Percentiles rank a stretch among this genome's conserved stretches.
Conservation (phyloP, 2,113 vertebrate species). For the Crotalus horridus region DNA sequence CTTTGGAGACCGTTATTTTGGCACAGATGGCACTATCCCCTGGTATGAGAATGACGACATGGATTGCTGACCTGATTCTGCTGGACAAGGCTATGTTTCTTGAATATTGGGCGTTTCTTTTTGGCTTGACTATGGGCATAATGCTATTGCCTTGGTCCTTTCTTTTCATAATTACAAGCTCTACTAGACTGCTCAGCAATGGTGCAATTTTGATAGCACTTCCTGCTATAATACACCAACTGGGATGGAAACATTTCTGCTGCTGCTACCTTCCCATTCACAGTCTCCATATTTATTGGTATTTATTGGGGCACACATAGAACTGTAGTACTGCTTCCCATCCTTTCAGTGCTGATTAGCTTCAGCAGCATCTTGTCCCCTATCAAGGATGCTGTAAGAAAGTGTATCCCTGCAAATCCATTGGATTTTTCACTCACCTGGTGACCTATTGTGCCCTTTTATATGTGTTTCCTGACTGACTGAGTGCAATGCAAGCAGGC, state of each 20-base stretch:
- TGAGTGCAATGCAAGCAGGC: neutral
- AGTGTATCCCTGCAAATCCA: neutral
- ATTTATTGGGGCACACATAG: neutral
- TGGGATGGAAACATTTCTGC: neutral
- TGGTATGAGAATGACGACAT: conserved; percentile 77
- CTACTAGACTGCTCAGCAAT: too few species aligned
- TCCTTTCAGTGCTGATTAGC: neutral
- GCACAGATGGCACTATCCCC: conserved; percentile 80
- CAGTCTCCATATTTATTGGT: neutral
- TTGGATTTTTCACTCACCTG: neutral
- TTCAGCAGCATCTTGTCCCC: neutral
- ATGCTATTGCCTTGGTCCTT: neutral
- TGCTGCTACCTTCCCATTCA: neutral
- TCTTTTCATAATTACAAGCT: neutral
- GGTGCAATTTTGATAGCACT: neutral
- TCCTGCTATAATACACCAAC: neutral
- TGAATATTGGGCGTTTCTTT: neutral
- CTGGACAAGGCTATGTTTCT: neutral
- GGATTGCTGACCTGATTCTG: conserved; percentile 71
- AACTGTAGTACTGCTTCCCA: neutral
- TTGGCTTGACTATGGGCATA: neutral
- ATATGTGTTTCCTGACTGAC: neutral
- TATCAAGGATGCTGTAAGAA: neutral
- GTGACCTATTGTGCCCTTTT: neutral
- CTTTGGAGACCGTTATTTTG: conserved; percentile 89